Evolutionary conservation across 2,888 invertebrate genomes (phyloP), one percentile per base, ranked within the genome.

Genomic region (Caenorhabditis sp.): DNA sequence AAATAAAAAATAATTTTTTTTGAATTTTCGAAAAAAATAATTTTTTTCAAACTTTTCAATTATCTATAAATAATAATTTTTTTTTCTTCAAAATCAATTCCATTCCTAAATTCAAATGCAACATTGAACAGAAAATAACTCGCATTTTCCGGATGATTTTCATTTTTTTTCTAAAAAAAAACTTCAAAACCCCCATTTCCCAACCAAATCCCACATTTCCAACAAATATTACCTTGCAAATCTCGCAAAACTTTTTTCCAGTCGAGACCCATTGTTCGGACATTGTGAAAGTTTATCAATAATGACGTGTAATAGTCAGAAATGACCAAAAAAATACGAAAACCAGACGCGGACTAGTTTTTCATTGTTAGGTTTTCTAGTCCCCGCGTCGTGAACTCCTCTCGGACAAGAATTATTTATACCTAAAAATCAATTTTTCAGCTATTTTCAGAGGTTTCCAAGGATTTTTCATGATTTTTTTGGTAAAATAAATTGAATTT

Each of bases 161-260:
- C 1, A 9, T n/a, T 51, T 32, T 28, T 32, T 32, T 32, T 32
- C 32, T 9, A 9, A 32, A 32, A 32, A 32, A 32, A 32, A 32
- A n/a, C n/a, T 32, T 32, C 40, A 40, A 40, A n/a, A n/a, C n/a
- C n/a, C n/a, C n/a, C n/a, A n/a, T n/a, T n/a, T n/a, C n/a, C n/a
- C n/a, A n/a, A n/a, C n/a, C n/a, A n/a, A n/a, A n/a, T n/a, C n/a
- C 8, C 3, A 11, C 8, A 32, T 32, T 53, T 53, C 24, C 9
- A 32, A 6, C 5, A 62, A 3, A 24, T 53, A 37, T 61, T 55
- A 90, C 89, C 93, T 98, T 97, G 93, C 98, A 98, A 93, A 97
- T 96, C 88, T 98, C 97, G 92, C 98, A 98, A 92, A 95, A 97
- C 92, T 98, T 97, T 83, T 96, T 95, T 96, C 96, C 91, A 96